Evolutionary conservation across 2,888 invertebrate species (phyloP).

Genomic region (Dicyrtomina minuta): DNA sequence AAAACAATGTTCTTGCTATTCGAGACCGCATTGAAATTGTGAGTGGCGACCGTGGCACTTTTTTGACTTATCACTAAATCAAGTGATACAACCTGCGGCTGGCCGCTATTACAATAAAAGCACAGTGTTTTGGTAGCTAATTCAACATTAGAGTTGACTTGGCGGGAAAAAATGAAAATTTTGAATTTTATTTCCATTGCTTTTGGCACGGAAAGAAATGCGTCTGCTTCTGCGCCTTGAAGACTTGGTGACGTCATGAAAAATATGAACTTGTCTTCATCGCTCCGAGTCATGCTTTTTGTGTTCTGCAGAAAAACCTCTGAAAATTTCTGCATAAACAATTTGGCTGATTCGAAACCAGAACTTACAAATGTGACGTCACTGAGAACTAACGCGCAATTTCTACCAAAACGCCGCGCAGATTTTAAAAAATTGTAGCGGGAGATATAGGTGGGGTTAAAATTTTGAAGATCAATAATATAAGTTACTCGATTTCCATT

Average conservation of each 20-base stretch:
- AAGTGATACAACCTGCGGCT: background rate
- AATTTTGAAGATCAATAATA: too few species aligned
- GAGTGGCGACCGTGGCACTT: too few species aligned
- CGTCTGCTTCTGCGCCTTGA: too few species aligned
- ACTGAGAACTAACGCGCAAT: too few species aligned
- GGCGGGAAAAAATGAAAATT: background rate
- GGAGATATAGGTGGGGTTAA: too few species aligned
- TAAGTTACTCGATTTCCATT: too few species aligned
- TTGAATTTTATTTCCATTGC: conserved; percentile 21
- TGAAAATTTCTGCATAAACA: background rate
- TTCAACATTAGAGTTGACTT: background rate
- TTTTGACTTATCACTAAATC: too few species aligned
- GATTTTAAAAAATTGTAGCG: too few species aligned
- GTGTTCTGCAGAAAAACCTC: background rate
- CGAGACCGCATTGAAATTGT: too few species aligned
- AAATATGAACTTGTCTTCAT: conserved; percentile 21
- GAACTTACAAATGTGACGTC: background rate
- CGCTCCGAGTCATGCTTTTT: background rate
- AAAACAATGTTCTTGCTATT: background rate
- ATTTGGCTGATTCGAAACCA: too few species aligned
- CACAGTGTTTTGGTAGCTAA: background rate
- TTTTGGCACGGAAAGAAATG: background rate
- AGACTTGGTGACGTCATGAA: too few species aligned
- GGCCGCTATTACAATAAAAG: background rate
- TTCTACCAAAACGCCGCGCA: too few species aligned